A percentile compares a stretch with the other conserved stretches of the same genome.
These are phyloP conservation scores for Gonioctena quinquepunctata DNA, from an alignment of 1,140 invertebrate species.

Conservation along the genomic window DNA sequence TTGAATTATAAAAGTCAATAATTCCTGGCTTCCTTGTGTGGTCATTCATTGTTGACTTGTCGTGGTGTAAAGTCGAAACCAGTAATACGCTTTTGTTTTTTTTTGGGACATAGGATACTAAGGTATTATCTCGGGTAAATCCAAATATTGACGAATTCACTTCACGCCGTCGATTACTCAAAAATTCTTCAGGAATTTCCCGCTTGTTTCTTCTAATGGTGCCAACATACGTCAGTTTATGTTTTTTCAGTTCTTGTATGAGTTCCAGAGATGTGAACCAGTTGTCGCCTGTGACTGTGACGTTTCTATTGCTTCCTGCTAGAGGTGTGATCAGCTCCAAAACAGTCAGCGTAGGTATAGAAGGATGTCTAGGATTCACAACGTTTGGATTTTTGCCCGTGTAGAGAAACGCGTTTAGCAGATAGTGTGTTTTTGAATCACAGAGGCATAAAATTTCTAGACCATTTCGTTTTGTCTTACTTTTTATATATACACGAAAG, in stretches of 20 bases:
- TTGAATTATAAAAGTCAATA: constrained; percentile 43
- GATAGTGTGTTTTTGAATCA: constrained; percentile 18
- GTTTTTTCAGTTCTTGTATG: constrained; percentile 29
- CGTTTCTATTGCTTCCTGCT: constrained; percentile 41
- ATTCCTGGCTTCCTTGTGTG: constrained; percentile 42
- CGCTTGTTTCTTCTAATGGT: constrained; percentile 48
- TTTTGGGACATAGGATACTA: constrained; percentile 41
- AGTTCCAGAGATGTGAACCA: constrained; percentile 41
- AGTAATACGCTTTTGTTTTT: constrained; percentile 48
- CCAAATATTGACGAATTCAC: neutral
- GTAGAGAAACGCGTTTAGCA: constrained; percentile 22
- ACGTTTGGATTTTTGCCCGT: constrained; percentile 16
- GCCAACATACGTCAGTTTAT: constrained; percentile 44
- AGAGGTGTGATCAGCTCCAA: neutral
- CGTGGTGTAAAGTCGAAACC: constrained; percentile 47
- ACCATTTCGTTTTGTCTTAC: constrained; percentile 18
- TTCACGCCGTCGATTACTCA: constrained; percentile 21
- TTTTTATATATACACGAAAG: constrained; percentile 21
- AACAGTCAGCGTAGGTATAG: neutral
- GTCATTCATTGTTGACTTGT: constrained; percentile 27
- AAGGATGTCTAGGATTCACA: neutral
- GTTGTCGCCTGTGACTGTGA: constrained; percentile 46
- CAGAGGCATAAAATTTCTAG: constrained; percentile 19
- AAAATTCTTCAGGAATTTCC: constrained; percentile 45
- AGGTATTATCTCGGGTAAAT: constrained; percentile 40